phyloP scores from a whole-genome alignment of 1,140 invertebrate species.

The Drosophila rhopaloa region DNA sequence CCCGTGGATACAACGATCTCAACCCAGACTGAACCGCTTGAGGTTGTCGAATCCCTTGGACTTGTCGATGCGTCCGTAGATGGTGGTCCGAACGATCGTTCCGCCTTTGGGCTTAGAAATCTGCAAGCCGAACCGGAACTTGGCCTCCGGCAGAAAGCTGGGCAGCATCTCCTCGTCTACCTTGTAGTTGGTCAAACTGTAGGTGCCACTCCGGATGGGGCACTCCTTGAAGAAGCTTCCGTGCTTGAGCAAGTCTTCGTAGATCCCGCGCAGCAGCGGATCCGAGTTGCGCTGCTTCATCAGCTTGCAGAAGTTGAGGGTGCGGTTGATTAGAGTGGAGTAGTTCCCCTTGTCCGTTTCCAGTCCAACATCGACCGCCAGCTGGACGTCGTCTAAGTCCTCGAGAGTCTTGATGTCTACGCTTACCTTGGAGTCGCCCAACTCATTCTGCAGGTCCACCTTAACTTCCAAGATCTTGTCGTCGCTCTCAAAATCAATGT shows the following conservation, averaged over 20 bases:
- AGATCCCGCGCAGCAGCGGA: slow-evolving; percentile 52
- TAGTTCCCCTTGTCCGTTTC: slow-evolving; percentile 61
- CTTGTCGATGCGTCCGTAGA: slow-evolving; percentile 72
- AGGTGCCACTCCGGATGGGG: slow-evolving; percentile 62
- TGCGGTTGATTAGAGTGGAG: slow-evolving; percentile 50
- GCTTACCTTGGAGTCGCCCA: slow-evolving; percentile 40
- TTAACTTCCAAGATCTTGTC: slow-evolving; percentile 56
- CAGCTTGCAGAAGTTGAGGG: slow-evolving; percentile 67
- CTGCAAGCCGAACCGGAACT: slow-evolving; percentile 44
- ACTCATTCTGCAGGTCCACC: slow-evolving; percentile 53
- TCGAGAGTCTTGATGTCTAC: slow-evolving; percentile 33
- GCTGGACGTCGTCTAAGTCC: slow-evolving; percentile 54
- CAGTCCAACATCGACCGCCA: slow-evolving; percentile 40
- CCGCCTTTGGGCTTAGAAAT: slow-evolving; percentile 36
- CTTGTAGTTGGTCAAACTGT: slow-evolving; percentile 53
- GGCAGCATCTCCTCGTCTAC: slow-evolving; percentile 76
- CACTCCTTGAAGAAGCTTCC: slow-evolving; percentile 68
- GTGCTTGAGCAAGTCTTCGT: slow-evolving; percentile 64
- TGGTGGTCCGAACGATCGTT: slow-evolving; percentile 39
- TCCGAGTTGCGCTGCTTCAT: slow-evolving; percentile 64
- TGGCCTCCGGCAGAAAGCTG: slow-evolving; percentile 71
- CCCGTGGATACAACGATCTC: not conserved
- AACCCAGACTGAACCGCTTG: slow-evolving; percentile 77
- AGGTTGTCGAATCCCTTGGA: slow-evolving; percentile 82
- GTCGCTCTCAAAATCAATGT: slow-evolving; percentile 55